Evolutionary conservation across 92 coral and sea anemone species (phyloP), one percentile per base, ranked within the genome.

Genomic region (Galaxea fascicularis): DNA sequence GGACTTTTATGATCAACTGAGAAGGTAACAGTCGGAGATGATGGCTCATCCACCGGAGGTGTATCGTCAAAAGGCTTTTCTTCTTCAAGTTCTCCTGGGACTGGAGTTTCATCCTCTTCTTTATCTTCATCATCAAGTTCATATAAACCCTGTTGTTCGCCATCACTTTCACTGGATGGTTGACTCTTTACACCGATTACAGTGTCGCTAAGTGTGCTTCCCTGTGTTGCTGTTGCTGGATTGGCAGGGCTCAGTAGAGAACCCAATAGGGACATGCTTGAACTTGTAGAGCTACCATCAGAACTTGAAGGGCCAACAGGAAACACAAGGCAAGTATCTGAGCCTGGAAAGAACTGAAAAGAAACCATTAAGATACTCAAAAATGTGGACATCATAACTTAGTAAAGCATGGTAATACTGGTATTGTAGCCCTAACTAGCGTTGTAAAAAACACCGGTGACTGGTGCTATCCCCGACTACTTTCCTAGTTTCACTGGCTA

Each of bases 251-350:
- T 54, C 56, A 56, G 65, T 56, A 20, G 52, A 8, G 78, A 41
- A 68, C 77, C 53, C 52, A 69, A 26, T 3, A 81, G 69, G 13
- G 85, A 81, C 54, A 71, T 7, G 45, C 68, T 72, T 9, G 70
- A 73, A 39, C 80, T 60, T 0, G 58, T 5, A 1, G 74, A 18
- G 28, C 87, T 63, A 4, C 66, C 74, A 46, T 74, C 82, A 18
- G 64, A 46, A 59, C 87, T 73, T 7, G 85, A 84, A 0, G 95
- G 77, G 20, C 83, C 88, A 59, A 84, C 86, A 46, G 95, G 95
- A 74, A 91, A 88, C 0, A 91, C 95, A 5, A 91, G 87, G 78
- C 92, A 88, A 39, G 92, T 91, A 69, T 91, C 95, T 16, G 90
- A 77, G 74, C 92, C 95, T 54, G 92, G 95, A 82, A 91, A 91